A percentile compares a stretch with the other conserved stretches of the same genome.
Evolutionary conservation across 2,797 vertebrate genomes (phyloP).

Genomic region (Vireo griseus): DNA sequence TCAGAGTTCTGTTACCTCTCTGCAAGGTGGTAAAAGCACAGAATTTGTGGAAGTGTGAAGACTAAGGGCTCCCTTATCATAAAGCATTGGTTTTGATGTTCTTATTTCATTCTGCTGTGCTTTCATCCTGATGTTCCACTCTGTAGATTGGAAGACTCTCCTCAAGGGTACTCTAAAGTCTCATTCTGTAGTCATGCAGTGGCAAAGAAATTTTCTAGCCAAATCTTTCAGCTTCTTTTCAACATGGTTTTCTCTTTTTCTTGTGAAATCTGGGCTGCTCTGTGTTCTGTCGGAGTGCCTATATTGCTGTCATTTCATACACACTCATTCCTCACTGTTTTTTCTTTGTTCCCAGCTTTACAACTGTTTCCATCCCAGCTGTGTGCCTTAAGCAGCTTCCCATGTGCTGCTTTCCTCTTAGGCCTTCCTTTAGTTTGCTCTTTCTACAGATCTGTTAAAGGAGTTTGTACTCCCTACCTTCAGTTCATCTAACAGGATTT

Average conservation of each 20-base stretch:
- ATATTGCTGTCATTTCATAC: neutral
- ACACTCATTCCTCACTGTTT: neutral
- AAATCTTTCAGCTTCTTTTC: neutral
- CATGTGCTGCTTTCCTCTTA: neutral
- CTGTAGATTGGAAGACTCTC: neutral
- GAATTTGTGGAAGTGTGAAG: neutral
- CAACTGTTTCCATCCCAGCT: neutral
- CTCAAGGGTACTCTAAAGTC: neutral
- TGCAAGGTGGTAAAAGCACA: neutral
- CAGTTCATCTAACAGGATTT: neutral
- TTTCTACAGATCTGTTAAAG: neutral
- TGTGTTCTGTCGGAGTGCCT: neutral
- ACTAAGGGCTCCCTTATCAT: neutral
- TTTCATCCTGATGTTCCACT: neutral
- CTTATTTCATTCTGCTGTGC: neutral
- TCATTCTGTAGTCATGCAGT: neutral
- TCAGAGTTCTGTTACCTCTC: neutral
- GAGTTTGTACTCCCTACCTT: neutral
- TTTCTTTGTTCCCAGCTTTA: neutral
- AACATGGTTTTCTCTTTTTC: neutral
- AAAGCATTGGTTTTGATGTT: accelerated
- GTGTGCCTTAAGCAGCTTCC: neutral
- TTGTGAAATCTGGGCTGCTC: neutral
- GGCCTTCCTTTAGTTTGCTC: neutral
- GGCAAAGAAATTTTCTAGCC: neutral